phyloP scores from a whole-genome alignment of 2,113 vertebrate species.

The Tinamus guttatus region DNA sequence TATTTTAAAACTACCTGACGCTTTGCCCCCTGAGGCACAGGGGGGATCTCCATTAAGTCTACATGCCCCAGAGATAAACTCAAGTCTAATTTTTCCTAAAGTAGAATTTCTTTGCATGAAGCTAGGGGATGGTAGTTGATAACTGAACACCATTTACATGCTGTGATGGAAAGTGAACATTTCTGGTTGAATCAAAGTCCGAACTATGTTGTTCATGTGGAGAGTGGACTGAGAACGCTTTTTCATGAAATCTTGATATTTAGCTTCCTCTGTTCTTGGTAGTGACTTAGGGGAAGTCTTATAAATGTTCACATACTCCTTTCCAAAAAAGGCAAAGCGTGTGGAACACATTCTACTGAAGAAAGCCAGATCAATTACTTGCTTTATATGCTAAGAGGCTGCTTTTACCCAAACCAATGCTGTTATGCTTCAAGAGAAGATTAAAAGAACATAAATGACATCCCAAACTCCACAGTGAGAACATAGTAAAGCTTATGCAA shows the following conservation, averaged over 20 bases:
- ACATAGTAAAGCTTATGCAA: not conserved
- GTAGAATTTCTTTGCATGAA: not conserved
- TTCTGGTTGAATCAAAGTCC: not conserved
- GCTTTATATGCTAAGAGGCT: slow-evolving; percentile 1
- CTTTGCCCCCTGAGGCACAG: not conserved
- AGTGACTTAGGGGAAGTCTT: not conserved
- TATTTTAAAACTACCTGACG: not conserved
- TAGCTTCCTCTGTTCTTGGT: not conserved
- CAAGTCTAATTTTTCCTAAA: not conserved
- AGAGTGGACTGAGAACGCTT: not conserved
- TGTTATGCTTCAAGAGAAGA: slow-evolving; percentile 22
- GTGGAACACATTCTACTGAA: slow-evolving; percentile 7
- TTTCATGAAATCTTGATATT: not conserved
- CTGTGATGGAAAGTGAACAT: not conserved
- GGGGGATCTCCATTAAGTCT: not conserved
- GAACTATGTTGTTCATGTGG: not conserved
- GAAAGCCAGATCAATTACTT: slow-evolving; percentile 39
- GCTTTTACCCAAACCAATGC: slow-evolving; percentile 15
- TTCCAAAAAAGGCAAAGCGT: slow-evolving; percentile 38
- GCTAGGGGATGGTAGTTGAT: not conserved
- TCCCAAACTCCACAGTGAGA: not conserved
- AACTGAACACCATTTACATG: not conserved
- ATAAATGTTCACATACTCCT: not conserved
- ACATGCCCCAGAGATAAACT: not conserved
- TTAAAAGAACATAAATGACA: slow-evolving; percentile 21